Percentiles rank a stretch among this genome's conserved stretches.
phyloP scores from a whole-genome alignment of 2,888 invertebrate species.

The Cephonodes hylas region DNA sequence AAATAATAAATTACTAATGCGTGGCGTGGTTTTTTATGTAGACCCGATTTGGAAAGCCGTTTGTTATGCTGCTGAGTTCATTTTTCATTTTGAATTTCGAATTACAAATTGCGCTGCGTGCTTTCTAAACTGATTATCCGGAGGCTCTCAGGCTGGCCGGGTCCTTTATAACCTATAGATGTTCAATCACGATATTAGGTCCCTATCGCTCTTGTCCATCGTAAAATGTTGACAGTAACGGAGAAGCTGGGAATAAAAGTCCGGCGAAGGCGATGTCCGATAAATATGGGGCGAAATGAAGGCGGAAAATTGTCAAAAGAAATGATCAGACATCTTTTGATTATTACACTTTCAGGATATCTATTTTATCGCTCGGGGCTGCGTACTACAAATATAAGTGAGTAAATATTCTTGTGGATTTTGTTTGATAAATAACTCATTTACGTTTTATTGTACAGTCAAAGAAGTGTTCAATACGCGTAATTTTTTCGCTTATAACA shows the following conservation, averaged over 20 bases:
- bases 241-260: background rate
- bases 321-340: background rate
- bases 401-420: too few species aligned
- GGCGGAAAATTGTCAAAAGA: slow-evolving; percentile 2
- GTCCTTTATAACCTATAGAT: background rate
- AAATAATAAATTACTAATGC: slow-evolving; percentile 11
- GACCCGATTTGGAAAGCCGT: slow-evolving; percentile 4
- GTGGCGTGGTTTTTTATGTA: background rate
- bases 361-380: background rate
- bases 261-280: background rate
- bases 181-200: background rate
- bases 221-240: slow-evolving; percentile 3
- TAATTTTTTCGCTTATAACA: too few species aligned
- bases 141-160: background rate
- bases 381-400: too few species aligned
- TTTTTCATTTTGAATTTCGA: slow-evolving; percentile 6
- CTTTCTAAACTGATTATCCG: background rate
- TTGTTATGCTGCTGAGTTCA: slow-evolving; percentile 3
- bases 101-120: background rate
- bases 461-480: too few species aligned
- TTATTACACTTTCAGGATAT: background rate
- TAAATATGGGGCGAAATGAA: background rate
- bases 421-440: too few species aligned
- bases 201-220: background rate
- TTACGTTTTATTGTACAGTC: too few species aligned